Base-by-base conservation (phyloP, 2,113 vertebrate genomes). In the Sylvia atricapilla region DNA sequence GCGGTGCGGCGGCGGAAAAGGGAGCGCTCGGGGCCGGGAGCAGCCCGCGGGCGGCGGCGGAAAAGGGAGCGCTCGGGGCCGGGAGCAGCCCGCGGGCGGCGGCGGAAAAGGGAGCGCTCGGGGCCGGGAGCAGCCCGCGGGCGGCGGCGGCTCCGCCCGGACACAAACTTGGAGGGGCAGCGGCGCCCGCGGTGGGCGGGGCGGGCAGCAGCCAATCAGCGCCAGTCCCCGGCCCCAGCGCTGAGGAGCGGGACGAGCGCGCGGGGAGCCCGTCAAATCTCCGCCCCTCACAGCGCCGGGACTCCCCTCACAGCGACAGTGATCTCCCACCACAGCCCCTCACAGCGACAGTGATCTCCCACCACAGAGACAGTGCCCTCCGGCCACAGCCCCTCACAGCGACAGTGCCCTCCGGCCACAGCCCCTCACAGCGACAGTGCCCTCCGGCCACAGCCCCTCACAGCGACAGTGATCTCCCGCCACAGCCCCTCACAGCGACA, bases 21-120 rank as follows among this genome's bases (percentile, higher is more conserved):
- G 11, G 16, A 25, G 27, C 3, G 9, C 16, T 2, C 9, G 9
- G 15, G 6, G 27, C 27, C 10, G 2, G 6, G 10, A 63, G 7
- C 52, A 5, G 16, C 50, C 21, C 19, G 3, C 8, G 6, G 8
- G 8, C 10, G 3, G 50, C 27, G 8, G 28, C 10, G 3, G 50
- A 1, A 39, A 27, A n/a, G 4, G 11, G 16, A 25, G 27, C 3
- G 9, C 16, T 2, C 9, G 9, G 15, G 6, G 27, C 27, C 10
- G 2, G 6, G 10, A 63, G 7, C 52, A 5, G 16, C 31, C 53
- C 15, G 43, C 25, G 15, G 22, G 19, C 21, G 19, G 28, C 3
- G 1, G 28, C 11, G 11, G 6, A 1, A 39, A 27, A n/a, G 4
- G 11, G 16, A 25, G 27, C 3, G 9, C 16, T 2, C 9, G 9